Percentiles rank a stretch among this genome's conserved stretches.
These are phyloP conservation scores for Gobio gobio DNA, from an alignment of 2,113 vertebrate genomes.

Conservation along the genomic window DNA sequence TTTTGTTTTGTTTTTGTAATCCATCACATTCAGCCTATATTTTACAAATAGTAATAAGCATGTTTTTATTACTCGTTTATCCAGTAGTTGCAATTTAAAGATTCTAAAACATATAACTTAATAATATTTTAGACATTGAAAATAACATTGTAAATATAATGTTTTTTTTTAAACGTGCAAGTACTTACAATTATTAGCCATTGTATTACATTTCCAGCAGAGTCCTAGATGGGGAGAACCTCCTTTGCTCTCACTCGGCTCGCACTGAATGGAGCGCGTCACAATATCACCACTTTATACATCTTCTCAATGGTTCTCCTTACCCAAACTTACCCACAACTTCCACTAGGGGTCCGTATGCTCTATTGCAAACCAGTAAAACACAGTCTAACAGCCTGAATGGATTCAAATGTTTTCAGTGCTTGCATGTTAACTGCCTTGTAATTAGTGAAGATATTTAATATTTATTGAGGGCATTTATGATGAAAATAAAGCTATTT, in stretches of 20 bases:
- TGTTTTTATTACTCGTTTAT: no score
- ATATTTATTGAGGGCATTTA: background rate
- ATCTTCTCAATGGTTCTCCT: constrained; percentile 16
- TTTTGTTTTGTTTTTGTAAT: no score
- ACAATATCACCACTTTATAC: constrained; percentile 37
- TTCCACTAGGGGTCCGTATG: constrained; percentile 58
- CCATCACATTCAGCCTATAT: background rate
- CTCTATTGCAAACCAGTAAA: constrained; percentile 12
- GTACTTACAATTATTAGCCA: constrained; percentile 42
- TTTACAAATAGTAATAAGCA: background rate
- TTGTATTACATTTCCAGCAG: constrained; percentile 28
- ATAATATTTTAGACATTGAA: background rate
- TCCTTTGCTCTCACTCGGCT: constrained; percentile 38
- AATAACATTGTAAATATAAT: background rate
- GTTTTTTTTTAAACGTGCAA: background rate
- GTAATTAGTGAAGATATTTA: no score
- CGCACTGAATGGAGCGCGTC: constrained; percentile 43
- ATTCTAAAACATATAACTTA: background rate
- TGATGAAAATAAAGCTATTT: background rate
- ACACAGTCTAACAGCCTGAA: background rate
- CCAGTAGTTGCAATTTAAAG: background rate
- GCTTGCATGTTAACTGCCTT: background rate
- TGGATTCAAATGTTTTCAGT: background rate
- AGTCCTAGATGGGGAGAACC: constrained; percentile 33
- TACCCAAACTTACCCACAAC: background rate